A percentile compares a stretch with the other conserved stretches of the same genome.
These are phyloP conservation scores for Furcula furcula DNA, from an alignment of 2,888 invertebrate species.

Conservation along the genomic window DNA sequence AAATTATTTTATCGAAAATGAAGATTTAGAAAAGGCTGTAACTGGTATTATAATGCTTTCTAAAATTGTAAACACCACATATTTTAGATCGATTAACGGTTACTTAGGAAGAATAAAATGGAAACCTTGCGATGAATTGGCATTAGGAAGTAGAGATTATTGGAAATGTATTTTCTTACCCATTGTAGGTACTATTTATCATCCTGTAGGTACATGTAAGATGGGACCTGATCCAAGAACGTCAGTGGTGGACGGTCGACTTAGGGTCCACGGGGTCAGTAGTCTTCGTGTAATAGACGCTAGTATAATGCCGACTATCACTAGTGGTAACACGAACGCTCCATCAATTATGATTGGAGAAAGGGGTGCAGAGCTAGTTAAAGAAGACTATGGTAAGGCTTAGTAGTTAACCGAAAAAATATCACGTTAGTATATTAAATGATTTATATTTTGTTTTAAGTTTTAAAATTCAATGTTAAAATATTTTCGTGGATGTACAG, in stretches of 20 bases:
- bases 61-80: constrained; percentile 30
- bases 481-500: too few species aligned
- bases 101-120: constrained; percentile 39
- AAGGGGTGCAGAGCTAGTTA: constrained; percentile 87
- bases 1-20: constrained; percentile 77
- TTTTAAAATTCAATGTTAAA: too few species aligned
- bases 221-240: constrained; percentile 72
- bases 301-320: constrained; percentile 88
- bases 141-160: constrained; percentile 40
- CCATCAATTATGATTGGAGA: constrained; percentile 91
- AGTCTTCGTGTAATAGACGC: constrained; percentile 87
- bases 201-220: constrained; percentile 84
- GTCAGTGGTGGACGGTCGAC: constrained; percentile 74
- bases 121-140: constrained; percentile 38
- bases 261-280: constrained; percentile 84
- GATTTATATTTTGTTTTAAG: too few species aligned
- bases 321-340: constrained; percentile 90
- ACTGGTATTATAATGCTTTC: constrained; percentile 47
- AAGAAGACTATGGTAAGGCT: constrained; percentile 51
- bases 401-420: too few species aligned
- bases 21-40: constrained; percentile 66
- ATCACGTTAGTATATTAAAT: too few species aligned
- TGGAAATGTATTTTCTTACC: constrained; percentile 70
- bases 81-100: constrained; percentile 12
- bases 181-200: constrained; percentile 76